phyloP scores from a whole-genome alignment of 2,797 vertebrate genomes.

The Anabas testudineus region DNA sequence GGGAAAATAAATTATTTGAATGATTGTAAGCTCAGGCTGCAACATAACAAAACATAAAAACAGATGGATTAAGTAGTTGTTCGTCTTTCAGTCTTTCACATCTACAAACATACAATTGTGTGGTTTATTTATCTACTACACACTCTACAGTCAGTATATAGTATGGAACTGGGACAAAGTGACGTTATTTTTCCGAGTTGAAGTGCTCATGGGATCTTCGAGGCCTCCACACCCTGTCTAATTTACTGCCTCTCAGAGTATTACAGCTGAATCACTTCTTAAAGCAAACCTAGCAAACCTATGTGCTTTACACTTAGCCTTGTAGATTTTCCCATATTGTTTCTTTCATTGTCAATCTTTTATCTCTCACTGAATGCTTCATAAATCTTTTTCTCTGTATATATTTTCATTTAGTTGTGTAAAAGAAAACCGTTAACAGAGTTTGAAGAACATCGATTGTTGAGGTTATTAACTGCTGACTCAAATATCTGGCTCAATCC shows the following conservation, averaged over 20 bases:
- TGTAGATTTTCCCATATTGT: too few relatives aligned
- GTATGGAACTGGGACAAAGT: slow-evolving; percentile 4
- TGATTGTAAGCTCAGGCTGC: too few relatives aligned
- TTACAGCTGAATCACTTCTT: slow-evolving; percentile 18
- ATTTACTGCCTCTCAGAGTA: background rate
- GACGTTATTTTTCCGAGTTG: slow-evolving; percentile 1
- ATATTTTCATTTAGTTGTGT: too few relatives aligned
- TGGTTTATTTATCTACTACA: background rate
- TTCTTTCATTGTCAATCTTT: too few relatives aligned
- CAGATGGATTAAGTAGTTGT: too few relatives aligned
- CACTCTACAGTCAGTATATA: background rate
- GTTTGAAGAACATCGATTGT: background rate
- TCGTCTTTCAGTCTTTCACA: too few relatives aligned
- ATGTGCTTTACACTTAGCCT: too few relatives aligned
- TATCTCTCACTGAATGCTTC: background rate
- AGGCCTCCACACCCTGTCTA: slow-evolving; percentile 20
- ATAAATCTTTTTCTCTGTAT: background rate
- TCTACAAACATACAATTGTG: too few relatives aligned
- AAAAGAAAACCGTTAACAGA: background rate
- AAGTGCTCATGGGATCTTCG: slow-evolving; percentile 1
- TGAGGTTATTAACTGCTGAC: background rate
- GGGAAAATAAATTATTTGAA: too few relatives aligned
- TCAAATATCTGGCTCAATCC: background rate
- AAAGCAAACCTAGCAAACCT: slow-evolving; percentile 4
- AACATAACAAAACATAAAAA: too few relatives aligned